These are phyloP conservation scores for Marmota monax DNA, from an alignment of 2,113 vertebrate species.

Conservation along the genomic window DNA sequence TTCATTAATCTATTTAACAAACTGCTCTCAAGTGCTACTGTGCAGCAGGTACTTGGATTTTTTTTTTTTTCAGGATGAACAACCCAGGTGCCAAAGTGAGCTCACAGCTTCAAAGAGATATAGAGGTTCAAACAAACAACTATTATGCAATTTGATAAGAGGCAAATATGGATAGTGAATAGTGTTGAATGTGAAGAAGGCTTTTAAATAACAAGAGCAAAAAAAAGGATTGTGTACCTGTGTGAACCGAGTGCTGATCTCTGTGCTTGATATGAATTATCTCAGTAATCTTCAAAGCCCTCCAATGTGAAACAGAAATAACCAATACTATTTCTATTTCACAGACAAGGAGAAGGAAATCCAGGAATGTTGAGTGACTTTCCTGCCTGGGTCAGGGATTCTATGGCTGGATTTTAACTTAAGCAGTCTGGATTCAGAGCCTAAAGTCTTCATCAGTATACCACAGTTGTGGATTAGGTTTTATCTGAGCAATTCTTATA, in stretches of 20 bases:
- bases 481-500: background rate
- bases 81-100: background rate
- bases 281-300: background rate
- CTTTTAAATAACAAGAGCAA: background rate
- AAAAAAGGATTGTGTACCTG: background rate
- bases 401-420: background rate
- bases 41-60: background rate
- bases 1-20: background rate
- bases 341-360: background rate
- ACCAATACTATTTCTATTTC: background rate
- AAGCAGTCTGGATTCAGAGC: background rate
- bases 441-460: background rate
- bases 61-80: background rate
- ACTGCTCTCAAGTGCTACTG: too few relatives aligned
- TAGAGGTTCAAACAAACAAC: background rate
- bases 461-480: background rate
- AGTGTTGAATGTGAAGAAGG: background rate
- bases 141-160: background rate
- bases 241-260: background rate
- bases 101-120: background rate
- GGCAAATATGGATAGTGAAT: rapidly evolving
- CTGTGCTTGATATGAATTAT: background rate
- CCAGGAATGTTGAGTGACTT: background rate
- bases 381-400: background rate
- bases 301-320: background rate